Evolutionary conservation across 2,888 invertebrate genomes (phyloP), one percentile per base, ranked within the genome.

Genomic region (Gastracanthus pulcherrimus): DNA sequence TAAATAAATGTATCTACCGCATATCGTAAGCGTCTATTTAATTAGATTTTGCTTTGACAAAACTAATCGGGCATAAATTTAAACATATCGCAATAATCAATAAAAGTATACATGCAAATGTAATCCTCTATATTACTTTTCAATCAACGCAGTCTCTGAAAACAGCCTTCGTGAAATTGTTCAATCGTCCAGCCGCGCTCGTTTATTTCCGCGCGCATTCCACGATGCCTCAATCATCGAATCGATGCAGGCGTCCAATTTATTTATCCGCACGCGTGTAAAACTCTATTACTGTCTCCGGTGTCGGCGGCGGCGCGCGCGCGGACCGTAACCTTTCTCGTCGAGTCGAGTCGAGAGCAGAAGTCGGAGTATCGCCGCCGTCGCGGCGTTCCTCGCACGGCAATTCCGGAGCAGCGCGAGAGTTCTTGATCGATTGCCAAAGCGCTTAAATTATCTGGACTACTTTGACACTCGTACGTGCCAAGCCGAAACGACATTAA

Each of bases 401-500:
- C 66, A 29, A 69, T 76, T 58, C 51, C 67, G 45, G 36, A 23
- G 60, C 76, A 31, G 67, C 26, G 11, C n/a, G 48, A 16, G 64
- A 45, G 71, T 69, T 82, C 72, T 82, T 80, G 82, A 82, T 82
- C 80, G 76, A 80, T 76, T 76, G 80, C 80, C 82, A 82, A 69
- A 80, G 62, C 64, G 82, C 82, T 76, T 72, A 72, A 82, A 82
- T 82, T 82, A 82, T 72, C 82, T 80, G 82, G 69, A 82, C 82
- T 80, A 82, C 72, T 82, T 82, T 78, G 81, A 78, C 82, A 78
- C 77, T 71, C 55, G 70, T 74, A 74, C 69, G 74, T 26, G 26
- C 58, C 71, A 67, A 71, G 38, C 51, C 48, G 67, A 60, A 48
- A 72, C 48, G 66, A 62, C 78, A 71, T 75, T 82, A 76, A 75